Conservation (phyloP, 92 coral and sea anemone genomes). For the Porites rus region DNA sequence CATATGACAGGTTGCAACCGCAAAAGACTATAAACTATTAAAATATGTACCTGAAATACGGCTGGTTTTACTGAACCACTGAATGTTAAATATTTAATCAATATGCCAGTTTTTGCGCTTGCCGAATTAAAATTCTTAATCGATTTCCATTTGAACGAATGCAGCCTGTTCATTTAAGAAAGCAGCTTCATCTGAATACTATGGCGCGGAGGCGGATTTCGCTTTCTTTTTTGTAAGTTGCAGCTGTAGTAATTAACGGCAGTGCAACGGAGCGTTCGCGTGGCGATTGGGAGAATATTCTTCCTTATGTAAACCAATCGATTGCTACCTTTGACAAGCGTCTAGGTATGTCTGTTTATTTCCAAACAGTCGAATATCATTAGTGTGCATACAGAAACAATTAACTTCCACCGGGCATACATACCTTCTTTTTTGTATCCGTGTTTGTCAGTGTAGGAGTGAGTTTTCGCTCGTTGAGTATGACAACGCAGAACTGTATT, state of each 20-base stretch:
- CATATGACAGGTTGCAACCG: conserved; percentile 3
- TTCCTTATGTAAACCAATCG: conserved; percentile 6
- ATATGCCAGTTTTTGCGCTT: conserved; percentile 4
- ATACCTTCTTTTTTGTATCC: not conserved
- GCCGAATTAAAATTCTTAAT: not conserved
- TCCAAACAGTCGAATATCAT: not conserved
- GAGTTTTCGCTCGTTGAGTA: not conserved
- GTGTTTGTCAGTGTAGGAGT: not conserved
- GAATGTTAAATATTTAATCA: conserved; percentile 13
- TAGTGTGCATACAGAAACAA: not conserved
- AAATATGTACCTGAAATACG: conserved; percentile 3
- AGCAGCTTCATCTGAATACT: no score
- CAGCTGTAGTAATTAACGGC: not conserved
- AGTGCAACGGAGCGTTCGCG: not conserved
- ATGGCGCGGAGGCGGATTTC: not conserved
- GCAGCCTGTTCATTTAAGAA: not conserved
- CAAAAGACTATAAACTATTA: not conserved
- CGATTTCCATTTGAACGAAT: not conserved
- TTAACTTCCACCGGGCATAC: no score
- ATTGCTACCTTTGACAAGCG: not conserved
- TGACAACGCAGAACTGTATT: not conserved
- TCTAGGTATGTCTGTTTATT: not conserved
- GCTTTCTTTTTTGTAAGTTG: not conserved
- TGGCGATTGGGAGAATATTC: not conserved
- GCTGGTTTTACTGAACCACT: conserved; percentile 30